Base-by-base conservation (phyloP, 1,140 invertebrate genomes). In the Zaprionus taronus region DNA sequence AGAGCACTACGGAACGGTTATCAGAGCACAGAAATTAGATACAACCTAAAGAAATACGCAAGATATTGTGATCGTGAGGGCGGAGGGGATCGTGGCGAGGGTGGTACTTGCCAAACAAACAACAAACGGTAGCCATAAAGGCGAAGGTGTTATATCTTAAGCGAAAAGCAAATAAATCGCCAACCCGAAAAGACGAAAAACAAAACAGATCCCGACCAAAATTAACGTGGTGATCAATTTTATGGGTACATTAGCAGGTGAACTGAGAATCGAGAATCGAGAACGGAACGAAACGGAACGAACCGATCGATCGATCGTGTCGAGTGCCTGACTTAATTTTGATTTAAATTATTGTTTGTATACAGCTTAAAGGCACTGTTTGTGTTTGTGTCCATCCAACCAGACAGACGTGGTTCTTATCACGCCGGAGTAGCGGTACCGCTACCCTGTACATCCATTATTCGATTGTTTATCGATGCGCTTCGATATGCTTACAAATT, bases 161-260 rank as follows among this genome's bases (percentile, higher is more conserved):
- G 62, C n/a, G 69, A 17, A 41, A 68, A 58, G n/a, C 63, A 68
- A 68, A 73, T 73, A 73, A 57, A 77, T 53, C 62, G 34, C 24
- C 38, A 55, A 28, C 26, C 31, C 47, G 24, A 26, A 56, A 57
- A 17, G 15, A 15, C 38, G 49, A 31, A 20, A 74, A 68, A 38
- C 49, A 51, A 58, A 58, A 69, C 20, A 22, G 11, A 51, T 44
- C 24, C 26, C 31, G 11, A n/a, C 11, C 9, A 24, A 83, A 89
- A 89, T 89, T 89, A 89, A 80, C 85, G 81, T 79, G 76, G 85
- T 85, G 85, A 89, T 89, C 85, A 89, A 89, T 89, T 89, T 89
- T 89, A 89, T 89, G 85, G 79, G 85, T 89, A 90, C 85, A 89
- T 90, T 89, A 89, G 79, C 85, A 61, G 56, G 26, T 24, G 47